Evolutionary conservation across 2,888 invertebrate species (phyloP), one percentile per base, ranked within the genome.

Genomic region (Psococerastis gibbosa): DNA sequence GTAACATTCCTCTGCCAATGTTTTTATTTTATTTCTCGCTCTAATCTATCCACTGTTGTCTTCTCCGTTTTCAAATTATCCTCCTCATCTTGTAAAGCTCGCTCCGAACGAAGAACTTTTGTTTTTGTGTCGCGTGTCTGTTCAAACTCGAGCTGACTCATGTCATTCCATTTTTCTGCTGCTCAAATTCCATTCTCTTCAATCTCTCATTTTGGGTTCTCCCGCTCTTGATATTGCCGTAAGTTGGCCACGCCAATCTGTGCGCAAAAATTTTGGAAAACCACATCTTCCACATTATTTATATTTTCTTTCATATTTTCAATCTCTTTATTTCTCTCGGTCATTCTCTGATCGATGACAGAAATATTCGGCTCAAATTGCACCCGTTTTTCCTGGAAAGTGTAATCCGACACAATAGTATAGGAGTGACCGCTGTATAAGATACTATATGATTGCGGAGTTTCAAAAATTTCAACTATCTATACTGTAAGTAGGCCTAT

Each of bases 221-320:
- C 97, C 22, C 94, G 72, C 65, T 98, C 95, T 64, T 99, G 98
- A 63, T 97, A 99, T 57, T 95, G 94, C 0, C 92, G 79, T 55
- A 98, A 99, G 63, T 98, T 97, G 46, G 78, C 78, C 35, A 98
- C 95, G 22, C 94, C 94, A 60, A 98, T 85, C 57, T 83, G 81
- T 43, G 73, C 66, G 57, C 98, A 99, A 65, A 99, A 99, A 41
- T 78, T 77, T 1, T 81, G 72, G 66, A 97, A 99, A 1, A 98
- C 88, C 43, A 84, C 84, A 60, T 98, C 97, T 61, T 95, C 97
- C 0, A 95, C 91, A 52, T 79, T 82, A 64, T 97, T 94, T 85
- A 94, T 92, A 60, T 88, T 82, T 56, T 88, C 80, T 61, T 94
- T 91, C 44, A 92, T 75, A 59, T 85, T 81, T 59, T 91, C 83